Percentiles rank a stretch among this genome's conserved stretches.
These are phyloP conservation scores for Porites rus DNA, from an alignment of 92 coral and sea anemone genomes.

Conservation along the genomic window DNA sequence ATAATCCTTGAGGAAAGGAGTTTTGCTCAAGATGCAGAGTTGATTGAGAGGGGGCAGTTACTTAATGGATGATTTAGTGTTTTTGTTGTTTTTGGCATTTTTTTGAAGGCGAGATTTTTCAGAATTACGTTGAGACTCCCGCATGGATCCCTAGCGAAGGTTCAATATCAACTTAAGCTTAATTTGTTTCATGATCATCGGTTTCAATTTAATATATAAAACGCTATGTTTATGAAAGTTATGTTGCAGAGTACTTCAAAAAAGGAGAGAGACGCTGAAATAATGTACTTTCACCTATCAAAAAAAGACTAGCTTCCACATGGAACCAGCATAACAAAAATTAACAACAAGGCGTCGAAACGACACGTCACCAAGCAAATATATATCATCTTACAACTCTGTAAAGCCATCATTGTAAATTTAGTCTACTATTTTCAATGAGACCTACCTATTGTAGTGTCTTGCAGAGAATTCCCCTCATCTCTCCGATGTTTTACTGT, in stretches of 20 bases:
- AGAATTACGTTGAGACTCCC: too few species aligned
- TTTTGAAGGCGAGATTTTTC: too few species aligned
- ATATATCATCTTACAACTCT: background rate
- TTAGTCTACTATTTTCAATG: background rate
- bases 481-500: constrained; percentile 39
- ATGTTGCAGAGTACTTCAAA: background rate
- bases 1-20: too few species aligned
- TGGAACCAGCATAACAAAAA: background rate
- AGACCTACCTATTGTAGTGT: background rate
- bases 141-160: too few species aligned
- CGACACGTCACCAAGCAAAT: constrained; percentile 1
- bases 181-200: too few species aligned
- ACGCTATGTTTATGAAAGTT: too few species aligned
- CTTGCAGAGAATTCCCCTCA: background rate
- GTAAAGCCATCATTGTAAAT: background rate
- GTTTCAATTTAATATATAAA: too few species aligned
- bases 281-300: background rate
- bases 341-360: background rate
- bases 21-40: too few species aligned
- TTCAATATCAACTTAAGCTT: too few species aligned
- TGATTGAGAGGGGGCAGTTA: too few species aligned
- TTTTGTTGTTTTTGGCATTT: too few species aligned
- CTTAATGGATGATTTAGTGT: too few species aligned
- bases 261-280: background rate
- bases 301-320: background rate